A percentile compares a stretch with the other conserved stretches of the same genome.
phyloP scores from a whole-genome alignment of 2,113 vertebrate genomes.

The Anarrhichthys ocellatus region DNA sequence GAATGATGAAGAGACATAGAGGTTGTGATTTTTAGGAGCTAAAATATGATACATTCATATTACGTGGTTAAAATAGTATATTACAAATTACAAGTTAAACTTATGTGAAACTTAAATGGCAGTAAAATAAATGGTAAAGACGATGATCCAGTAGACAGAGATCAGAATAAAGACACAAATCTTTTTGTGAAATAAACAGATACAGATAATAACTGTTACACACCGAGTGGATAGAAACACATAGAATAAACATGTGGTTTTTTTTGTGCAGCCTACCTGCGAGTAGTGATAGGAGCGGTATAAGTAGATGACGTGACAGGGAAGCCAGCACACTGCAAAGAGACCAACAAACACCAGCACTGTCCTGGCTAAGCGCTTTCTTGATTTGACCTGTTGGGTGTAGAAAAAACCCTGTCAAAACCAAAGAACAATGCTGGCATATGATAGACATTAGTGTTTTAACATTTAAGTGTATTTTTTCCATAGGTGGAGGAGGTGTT shows the following conservation, averaged over 20 bases:
- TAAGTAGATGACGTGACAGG: conserved; percentile 93
- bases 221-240: background rate
- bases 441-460: background rate
- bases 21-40: background rate
- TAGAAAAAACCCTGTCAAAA: background rate
- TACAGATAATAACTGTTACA: background rate
- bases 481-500: background rate
- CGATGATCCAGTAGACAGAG: background rate
- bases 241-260: background rate
- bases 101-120: background rate
- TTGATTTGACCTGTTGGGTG: conserved; percentile 89
- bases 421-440: background rate
- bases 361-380: conserved; percentile 94
- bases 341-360: conserved; percentile 95
- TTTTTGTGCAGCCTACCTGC: conserved; percentile 83
- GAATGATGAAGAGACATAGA: background rate
- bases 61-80: background rate
- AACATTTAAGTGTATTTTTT: background rate
- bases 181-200: conserved; percentile 1
- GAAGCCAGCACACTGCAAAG: conserved; percentile 97
- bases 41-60: background rate
- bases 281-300: conserved; percentile 96
- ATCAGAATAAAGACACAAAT: background rate
- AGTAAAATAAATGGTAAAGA: background rate
- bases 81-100: background rate